Percentiles rank a stretch among this genome's conserved stretches.
phyloP scores from a whole-genome alignment of 2,888 invertebrate species.

The Heliconius ethilla region DNA sequence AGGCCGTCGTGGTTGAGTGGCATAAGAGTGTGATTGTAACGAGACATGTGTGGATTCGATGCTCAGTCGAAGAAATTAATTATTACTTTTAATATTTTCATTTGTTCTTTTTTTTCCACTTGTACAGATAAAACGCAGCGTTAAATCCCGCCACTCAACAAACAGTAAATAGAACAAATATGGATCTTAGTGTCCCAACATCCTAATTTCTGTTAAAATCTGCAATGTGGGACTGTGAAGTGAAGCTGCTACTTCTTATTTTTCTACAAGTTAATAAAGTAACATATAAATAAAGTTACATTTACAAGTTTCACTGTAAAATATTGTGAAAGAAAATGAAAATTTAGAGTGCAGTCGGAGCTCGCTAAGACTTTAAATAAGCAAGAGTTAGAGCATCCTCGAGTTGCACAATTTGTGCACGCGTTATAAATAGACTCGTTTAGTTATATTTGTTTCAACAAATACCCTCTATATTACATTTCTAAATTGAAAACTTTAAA shows the following conservation, averaged over 20 bases:
- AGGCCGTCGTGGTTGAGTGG: neutral
- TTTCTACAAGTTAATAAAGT: neutral
- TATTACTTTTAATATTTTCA: too few relatives aligned
- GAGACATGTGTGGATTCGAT: neutral
- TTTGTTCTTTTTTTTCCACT: too few relatives aligned
- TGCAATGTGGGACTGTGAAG: too few relatives aligned
- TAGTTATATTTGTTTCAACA: slow-evolving; percentile 19
- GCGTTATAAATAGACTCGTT: slow-evolving; percentile 20
- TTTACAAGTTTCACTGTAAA: slow-evolving; percentile 11
- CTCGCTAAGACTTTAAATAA: slow-evolving; percentile 28
- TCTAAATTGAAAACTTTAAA: neutral
- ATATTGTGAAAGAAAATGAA: slow-evolving; percentile 21
- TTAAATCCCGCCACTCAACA: too few relatives aligned
- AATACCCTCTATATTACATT: slow-evolving; percentile 3
- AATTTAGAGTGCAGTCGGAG: slow-evolving; percentile 22
- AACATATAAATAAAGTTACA: neutral
- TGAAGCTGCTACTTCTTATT: too few relatives aligned
- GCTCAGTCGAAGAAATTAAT: too few relatives aligned
- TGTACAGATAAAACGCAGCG: too few relatives aligned
- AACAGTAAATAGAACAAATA: too few relatives aligned
- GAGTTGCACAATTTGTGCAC: slow-evolving; percentile 22
- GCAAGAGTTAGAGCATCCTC: slow-evolving; percentile 23
- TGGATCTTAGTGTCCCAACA: too few relatives aligned
- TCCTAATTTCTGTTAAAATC: too few relatives aligned
- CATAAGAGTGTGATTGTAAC: neutral